Evolutionary conservation across 2,797 vertebrate genomes (phyloP).

Genomic region (Alauda arvensis): DNA sequence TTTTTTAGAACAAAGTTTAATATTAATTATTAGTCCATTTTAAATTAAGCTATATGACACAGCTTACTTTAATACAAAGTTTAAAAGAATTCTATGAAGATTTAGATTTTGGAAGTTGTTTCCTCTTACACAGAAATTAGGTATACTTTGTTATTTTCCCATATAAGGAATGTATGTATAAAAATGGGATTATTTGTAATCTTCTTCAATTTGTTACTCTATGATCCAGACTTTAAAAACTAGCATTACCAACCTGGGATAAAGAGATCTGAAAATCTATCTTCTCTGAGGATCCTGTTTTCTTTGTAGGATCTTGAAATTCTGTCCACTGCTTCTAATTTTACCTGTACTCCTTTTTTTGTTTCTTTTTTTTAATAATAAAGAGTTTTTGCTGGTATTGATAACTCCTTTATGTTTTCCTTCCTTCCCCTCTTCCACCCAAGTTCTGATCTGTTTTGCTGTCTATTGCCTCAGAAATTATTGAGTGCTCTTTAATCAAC

Average conservation of each 20-base stretch:
- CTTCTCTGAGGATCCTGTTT: not conserved
- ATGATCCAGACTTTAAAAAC: not conserved
- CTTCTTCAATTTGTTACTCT: not conserved
- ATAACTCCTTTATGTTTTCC: not conserved
- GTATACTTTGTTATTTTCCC: not conserved
- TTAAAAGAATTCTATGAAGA: not conserved
- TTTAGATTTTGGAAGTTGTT: not conserved
- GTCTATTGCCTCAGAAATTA: not conserved
- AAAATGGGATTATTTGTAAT: not conserved
- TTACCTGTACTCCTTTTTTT: not conserved
- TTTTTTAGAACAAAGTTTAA: not conserved
- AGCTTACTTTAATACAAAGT: not conserved
- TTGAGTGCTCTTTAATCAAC: not conserved
- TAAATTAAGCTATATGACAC: not conserved
- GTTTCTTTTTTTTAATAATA: not conserved
- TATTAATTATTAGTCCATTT: not conserved
- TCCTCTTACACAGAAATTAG: not conserved
- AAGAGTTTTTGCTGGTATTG: not conserved
- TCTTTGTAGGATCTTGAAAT: not conserved
- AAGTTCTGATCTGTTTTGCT: not conserved
- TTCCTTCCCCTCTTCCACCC: not conserved
- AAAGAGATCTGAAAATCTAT: not conserved
- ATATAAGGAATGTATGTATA: not conserved
- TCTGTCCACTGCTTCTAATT: not conserved
- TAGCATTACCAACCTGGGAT: not conserved